Evolutionary conservation across 2,888 invertebrate genomes (phyloP), one percentile per base, ranked within the genome.

Genomic region (Sylvicola cinctus): DNA sequence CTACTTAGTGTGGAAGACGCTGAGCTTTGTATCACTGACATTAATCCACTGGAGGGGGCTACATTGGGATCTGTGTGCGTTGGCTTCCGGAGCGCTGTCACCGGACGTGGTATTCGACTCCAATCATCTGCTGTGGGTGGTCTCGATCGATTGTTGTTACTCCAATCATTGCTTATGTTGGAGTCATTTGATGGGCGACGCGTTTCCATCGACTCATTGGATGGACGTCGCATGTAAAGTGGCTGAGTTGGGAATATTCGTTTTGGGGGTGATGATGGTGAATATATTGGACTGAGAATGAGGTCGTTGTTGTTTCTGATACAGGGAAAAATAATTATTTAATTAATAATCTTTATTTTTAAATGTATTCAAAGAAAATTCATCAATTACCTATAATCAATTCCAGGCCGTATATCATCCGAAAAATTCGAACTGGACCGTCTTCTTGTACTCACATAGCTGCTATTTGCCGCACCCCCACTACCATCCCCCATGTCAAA

Each of bases 31-130:
- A 57, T 48, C 48, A 57, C 50, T 7, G 51, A 50, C n/a, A 55
- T 53, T 13, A 57, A 45, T 2, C 54, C 55, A 2, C 56, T 56
- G 11, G 47, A 46, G 2, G 47, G 46, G 36, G 51, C 46, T 8
- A 44, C 43, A n/a, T 49, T 48, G 8, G 50, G 45, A 26, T 32
- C 34, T 20, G 37, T 36, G 23, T 55, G 55, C 29, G 55, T 55
- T n/a, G 52, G 55, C 46, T 55, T 52, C 7, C 56, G 46, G 43
- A 54, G 56, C 33, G 55, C 55, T 0, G 55, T 56, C 35, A 55
- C 54, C 7, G 57, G 57, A 3, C 56, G 50, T 23, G 56, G 56
- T 40, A 55, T 55, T 42, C 52, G 52, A 33, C 49, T 52, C 37
- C 56, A 57, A 39, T 56, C 55, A 2, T 54, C 31, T 12, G 4